Evolutionary conservation across 2,888 invertebrate genomes (phyloP).

Genomic region (Choreutis nemorana): DNA sequence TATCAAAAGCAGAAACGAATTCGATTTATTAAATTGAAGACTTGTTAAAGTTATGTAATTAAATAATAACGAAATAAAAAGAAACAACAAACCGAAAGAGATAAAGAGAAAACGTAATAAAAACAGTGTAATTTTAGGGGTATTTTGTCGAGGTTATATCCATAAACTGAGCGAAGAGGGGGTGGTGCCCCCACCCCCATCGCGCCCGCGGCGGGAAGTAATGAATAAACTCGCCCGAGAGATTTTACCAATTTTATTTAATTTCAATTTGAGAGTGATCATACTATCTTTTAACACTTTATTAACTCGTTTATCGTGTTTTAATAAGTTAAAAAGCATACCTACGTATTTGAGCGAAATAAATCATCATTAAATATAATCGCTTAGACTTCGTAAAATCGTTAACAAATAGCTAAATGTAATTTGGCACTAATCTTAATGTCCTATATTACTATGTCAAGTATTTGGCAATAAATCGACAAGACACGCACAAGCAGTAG

Average conservation of each 20-base stretch:
- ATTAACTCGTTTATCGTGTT: conserved; percentile 21
- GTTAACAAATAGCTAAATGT: too few relatives aligned
- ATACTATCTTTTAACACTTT: conserved; percentile 20
- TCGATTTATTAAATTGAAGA: conserved; percentile 6
- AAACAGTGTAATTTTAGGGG: conserved; percentile 67
- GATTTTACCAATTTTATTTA: conserved; percentile 53
- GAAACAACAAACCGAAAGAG: conserved; percentile 61
- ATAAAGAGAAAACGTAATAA: conserved; percentile 64
- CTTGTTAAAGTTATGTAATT: conserved; percentile 44
- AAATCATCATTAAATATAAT: too few relatives aligned
- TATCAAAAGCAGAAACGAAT: conserved; percentile 10
- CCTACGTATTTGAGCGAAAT: too few relatives aligned
- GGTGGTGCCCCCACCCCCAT: conserved; percentile 21
- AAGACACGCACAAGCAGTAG: too few relatives aligned
- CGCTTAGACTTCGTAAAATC: too few relatives aligned
- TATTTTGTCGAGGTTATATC: conserved; percentile 67
- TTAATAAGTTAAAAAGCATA: too few relatives aligned
- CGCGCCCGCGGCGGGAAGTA: conserved; percentile 44
- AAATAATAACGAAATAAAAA: conserved; percentile 58
- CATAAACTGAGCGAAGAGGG: conserved; percentile 52
- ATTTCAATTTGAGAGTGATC: conserved; percentile 44
- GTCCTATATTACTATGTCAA: too few relatives aligned
- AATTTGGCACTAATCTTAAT: too few relatives aligned
- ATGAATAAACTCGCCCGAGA: conserved; percentile 63
- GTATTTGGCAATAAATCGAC: too few relatives aligned